A percentile compares a stretch with the other conserved stretches of the same genome.
phyloP scores from a whole-genome alignment of 2,113 vertebrate genomes.

The Oryzias javanicus region DNA sequence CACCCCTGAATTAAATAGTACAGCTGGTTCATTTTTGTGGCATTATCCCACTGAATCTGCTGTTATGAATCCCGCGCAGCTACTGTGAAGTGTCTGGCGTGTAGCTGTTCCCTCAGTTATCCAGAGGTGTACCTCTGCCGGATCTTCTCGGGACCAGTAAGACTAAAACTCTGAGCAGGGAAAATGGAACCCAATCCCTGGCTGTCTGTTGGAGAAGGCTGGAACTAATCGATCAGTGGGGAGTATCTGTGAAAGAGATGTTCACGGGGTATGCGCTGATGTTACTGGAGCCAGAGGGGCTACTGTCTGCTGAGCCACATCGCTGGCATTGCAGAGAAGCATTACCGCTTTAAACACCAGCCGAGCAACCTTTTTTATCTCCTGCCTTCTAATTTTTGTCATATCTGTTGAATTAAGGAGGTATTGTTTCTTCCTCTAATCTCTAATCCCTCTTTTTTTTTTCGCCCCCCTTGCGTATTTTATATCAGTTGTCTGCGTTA shows the following conservation, averaged over 20 bases:
- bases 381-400: conserved; percentile 41
- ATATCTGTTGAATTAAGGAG: conserved; percentile 32
- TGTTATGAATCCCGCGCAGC: conserved; percentile 22
- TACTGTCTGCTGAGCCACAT: conserved; percentile 64
- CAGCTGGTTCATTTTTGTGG: too few relatives aligned
- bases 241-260: conserved; percentile 75
- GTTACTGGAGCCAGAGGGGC: conserved; percentile 68
- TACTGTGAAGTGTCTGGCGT: conserved; percentile 47
- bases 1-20: too few relatives aligned
- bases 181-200: conserved; percentile 77
- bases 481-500: conserved; percentile 77
- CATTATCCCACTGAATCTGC: background rate
- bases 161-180: conserved; percentile 61
- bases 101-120: conserved; percentile 51
- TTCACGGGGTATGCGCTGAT: conserved; percentile 61
- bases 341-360: conserved; percentile 48
- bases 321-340: conserved; percentile 50
- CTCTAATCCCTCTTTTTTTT: conserved; percentile 61
- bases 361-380: conserved; percentile 25
- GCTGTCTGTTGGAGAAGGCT: conserved; percentile 71
- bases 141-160: conserved; percentile 47
- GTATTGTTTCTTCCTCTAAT: conserved; percentile 42
- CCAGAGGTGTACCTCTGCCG: conserved; percentile 56
- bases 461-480: conserved; percentile 65
- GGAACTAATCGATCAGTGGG: conserved; percentile 79